Conservation (phyloP, 2,888 invertebrate genomes). For the Dione vanillae region DNA sequence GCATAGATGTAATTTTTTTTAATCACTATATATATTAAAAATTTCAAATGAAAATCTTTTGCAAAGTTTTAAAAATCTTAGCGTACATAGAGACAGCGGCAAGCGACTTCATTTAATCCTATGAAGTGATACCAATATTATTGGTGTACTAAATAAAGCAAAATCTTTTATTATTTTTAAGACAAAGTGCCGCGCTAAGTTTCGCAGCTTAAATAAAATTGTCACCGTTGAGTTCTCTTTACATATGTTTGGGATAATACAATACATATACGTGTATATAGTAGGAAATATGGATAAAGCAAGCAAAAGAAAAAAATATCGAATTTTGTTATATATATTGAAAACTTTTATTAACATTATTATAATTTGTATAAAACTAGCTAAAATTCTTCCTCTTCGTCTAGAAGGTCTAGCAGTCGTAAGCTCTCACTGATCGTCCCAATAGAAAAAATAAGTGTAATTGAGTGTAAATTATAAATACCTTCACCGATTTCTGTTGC, state of each 20-base stretch:
- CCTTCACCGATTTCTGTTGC: conserved; percentile 65
- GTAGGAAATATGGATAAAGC: not conserved
- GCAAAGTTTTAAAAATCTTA: too few species aligned
- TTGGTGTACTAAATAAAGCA: too few species aligned
- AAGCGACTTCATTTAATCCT: too few species aligned
- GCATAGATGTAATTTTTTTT: too few species aligned
- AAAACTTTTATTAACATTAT: not conserved
- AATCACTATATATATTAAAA: too few species aligned
- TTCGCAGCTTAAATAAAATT: not conserved
- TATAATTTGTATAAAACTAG: not conserved
- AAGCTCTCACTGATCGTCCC: conserved; percentile 69
- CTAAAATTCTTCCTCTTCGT: conserved; percentile 66
- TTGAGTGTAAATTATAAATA: conserved; percentile 67
- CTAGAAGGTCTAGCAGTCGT: conserved; percentile 68
- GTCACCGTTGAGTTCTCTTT: not conserved
- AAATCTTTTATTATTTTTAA: not conserved
- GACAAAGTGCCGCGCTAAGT: not conserved
- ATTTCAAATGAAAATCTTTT: too few species aligned
- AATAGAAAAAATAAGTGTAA: conserved; percentile 71
- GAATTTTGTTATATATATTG: not conserved
- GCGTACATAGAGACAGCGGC: too few species aligned
- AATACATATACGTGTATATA: not conserved
- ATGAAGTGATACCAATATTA: too few species aligned
- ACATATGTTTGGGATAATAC: not conserved
- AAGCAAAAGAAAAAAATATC: not conserved